A percentile compares a stretch with the other conserved stretches of the same genome.
Evolutionary conservation across 2,888 invertebrate species (phyloP).

Genomic region (Leptogaster cylindrica): DNA sequence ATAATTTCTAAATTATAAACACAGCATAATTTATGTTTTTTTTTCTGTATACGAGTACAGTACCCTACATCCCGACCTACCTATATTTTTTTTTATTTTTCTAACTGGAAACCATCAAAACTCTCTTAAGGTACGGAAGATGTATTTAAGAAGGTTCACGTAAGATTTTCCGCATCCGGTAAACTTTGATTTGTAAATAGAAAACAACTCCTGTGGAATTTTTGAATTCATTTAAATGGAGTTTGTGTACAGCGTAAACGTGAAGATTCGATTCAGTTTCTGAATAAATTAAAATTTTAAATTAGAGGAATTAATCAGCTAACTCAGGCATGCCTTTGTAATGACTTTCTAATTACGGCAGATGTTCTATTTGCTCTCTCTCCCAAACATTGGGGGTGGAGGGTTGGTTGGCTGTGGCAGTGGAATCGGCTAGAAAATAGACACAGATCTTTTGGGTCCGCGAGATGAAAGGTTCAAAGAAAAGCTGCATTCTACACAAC

Average conservation of each 20-base stretch:
- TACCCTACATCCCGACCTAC: too few relatives aligned
- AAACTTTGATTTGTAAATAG: conserved; percentile 22
- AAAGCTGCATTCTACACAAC: background rate
- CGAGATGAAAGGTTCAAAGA: background rate
- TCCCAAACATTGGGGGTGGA: background rate
- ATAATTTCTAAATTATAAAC: too few relatives aligned
- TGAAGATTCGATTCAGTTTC: conserved; percentile 40
- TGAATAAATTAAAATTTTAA: conserved; percentile 46
- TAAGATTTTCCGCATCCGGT: too few relatives aligned
- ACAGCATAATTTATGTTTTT: too few relatives aligned
- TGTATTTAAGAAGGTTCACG: too few relatives aligned
- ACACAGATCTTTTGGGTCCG: background rate
- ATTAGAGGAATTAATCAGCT: conserved; percentile 45
- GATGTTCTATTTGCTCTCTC: conserved; percentile 33
- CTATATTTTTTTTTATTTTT: too few relatives aligned
- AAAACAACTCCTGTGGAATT: conserved; percentile 17
- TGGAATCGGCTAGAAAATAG: background rate
- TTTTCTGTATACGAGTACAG: too few relatives aligned
- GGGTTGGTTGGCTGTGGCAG: background rate
- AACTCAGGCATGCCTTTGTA: conserved; percentile 44
- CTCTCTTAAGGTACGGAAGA: too few relatives aligned
- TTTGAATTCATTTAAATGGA: conserved; percentile 9
- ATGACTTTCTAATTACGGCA: conserved; percentile 46
- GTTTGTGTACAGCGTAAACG: background rate
- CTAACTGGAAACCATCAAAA: too few relatives aligned